phyloP scores from a whole-genome alignment of 2,113 vertebrate genomes.

The Neoarius graeffei region DNA sequence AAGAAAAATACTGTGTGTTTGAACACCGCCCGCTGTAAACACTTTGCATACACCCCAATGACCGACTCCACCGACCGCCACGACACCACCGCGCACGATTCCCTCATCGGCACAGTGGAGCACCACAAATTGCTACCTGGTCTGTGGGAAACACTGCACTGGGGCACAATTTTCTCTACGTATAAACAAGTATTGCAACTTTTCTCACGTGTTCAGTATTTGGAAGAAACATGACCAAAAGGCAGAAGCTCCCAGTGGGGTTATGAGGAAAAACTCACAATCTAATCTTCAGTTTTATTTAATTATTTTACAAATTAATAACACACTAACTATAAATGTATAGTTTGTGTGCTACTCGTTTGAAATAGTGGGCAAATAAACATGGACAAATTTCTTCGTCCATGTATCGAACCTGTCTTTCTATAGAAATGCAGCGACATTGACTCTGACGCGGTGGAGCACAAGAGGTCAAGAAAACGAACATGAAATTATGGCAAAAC shows the following conservation, averaged over 20 bases:
- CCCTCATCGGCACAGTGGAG: too few species aligned
- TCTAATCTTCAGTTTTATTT: background rate
- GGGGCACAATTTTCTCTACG: too few species aligned
- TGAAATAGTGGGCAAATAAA: background rate
- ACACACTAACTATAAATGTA: background rate
- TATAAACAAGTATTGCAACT: background rate
- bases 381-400: background rate
- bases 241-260: background rate
- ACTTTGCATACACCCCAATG: too few species aligned
- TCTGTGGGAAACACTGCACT: too few species aligned
- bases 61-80: too few species aligned
- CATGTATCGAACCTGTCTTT: background rate
- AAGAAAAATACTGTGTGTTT: too few species aligned
- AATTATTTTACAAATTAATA: too few species aligned
- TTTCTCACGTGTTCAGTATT: background rate
- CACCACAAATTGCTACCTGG: too few species aligned
- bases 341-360: too few species aligned
- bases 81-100: too few species aligned
- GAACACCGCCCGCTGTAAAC: too few species aligned
- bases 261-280: background rate
- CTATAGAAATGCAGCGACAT: too few species aligned
- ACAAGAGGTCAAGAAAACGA: background rate
- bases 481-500: background rate
- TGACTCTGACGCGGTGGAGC: background rate
- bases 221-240: background rate